A percentile compares a stretch with the other conserved stretches of the same genome.
phyloP scores from a whole-genome alignment of 1,140 invertebrate genomes.

The Bombus terrestris region DNA sequence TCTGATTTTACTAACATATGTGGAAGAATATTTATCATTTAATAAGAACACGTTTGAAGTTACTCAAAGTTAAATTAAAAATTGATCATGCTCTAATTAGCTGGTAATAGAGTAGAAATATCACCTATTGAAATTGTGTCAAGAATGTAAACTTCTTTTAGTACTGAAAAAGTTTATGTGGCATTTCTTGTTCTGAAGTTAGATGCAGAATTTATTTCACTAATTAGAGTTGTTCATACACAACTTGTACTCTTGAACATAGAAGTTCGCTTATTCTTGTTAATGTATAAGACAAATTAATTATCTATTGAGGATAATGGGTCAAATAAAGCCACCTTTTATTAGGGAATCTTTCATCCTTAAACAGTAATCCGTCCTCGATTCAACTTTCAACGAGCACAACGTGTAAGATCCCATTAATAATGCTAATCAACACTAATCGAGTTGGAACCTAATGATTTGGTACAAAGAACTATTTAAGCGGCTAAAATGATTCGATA shows the following conservation, averaged over 20 bases:
- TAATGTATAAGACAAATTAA: not conserved
- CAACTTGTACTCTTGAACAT: not conserved
- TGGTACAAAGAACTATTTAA: not conserved
- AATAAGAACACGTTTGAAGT: not conserved
- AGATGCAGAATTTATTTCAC: not conserved
- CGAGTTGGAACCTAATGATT: not conserved
- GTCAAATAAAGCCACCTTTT: too few species aligned
- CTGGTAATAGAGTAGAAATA: not conserved
- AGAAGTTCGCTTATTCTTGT: not conserved
- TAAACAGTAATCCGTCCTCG: constrained; percentile 10
- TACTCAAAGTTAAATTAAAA: constrained; percentile 18
- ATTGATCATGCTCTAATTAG: constrained; percentile 10
- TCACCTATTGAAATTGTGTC: constrained; percentile 17
- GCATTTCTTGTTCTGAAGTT: not conserved
- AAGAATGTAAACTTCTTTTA: not conserved
- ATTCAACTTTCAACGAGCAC: constrained; percentile 1
- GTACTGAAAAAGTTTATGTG: not conserved
- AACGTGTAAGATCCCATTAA: constrained; percentile 3
- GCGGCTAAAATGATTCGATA: not conserved
- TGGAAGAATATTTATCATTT: not conserved
- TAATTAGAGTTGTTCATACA: not conserved
- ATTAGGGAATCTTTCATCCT: not conserved
- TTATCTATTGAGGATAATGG: not conserved
- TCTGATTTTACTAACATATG: not conserved
- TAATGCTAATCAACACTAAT: constrained; percentile 19